Conservation (phyloP, 2,113 vertebrate genomes). For the Chinchilla lanigera region DNA sequence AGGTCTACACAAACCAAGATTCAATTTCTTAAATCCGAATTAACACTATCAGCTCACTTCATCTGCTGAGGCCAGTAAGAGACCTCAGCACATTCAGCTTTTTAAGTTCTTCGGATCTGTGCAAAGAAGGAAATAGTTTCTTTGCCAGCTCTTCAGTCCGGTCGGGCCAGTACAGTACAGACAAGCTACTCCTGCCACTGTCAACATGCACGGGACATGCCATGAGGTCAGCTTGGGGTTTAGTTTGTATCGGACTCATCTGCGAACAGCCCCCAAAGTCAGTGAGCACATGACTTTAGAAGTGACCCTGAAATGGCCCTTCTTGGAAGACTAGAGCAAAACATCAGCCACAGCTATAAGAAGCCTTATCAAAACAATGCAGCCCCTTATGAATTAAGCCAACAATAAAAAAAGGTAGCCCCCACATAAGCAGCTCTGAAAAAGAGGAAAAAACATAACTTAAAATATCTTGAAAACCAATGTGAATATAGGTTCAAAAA, state of each 20-base stretch:
- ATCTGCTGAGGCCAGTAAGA: slow-evolving; percentile 79
- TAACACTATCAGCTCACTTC: slow-evolving; percentile 79
- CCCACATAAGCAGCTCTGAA: slow-evolving; percentile 76
- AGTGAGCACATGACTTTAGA: slow-evolving; percentile 60
- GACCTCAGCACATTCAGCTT: slow-evolving; percentile 67
- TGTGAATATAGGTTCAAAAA: slow-evolving; percentile 73
- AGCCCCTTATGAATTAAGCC: slow-evolving; percentile 62
- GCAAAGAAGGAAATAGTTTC: slow-evolving; percentile 63
- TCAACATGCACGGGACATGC: slow-evolving; percentile 69
- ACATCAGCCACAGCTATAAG: slow-evolving; percentile 58
- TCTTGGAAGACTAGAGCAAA: slow-evolving; percentile 76
- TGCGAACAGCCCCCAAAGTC: slow-evolving; percentile 53
- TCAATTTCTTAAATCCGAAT: slow-evolving; percentile 54
- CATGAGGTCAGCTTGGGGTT: slow-evolving; percentile 71
- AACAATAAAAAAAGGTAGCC: slow-evolving; percentile 66
- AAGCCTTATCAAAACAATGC: slow-evolving; percentile 40
- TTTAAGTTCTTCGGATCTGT: slow-evolving; percentile 67
- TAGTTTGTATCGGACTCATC: slow-evolving; percentile 35
- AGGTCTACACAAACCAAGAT: slow-evolving; percentile 81
- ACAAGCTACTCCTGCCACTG: slow-evolving; percentile 69
- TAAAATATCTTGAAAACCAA: slow-evolving; percentile 78
- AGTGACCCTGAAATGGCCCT: slow-evolving; percentile 66
- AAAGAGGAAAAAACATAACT: slow-evolving; percentile 83
- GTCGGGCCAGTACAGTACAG: slow-evolving; percentile 65
- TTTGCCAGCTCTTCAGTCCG: slow-evolving; percentile 76